These are phyloP conservation scores for Xylota segnis DNA, from an alignment of 2,888 invertebrate species.

Conservation along the genomic window DNA sequence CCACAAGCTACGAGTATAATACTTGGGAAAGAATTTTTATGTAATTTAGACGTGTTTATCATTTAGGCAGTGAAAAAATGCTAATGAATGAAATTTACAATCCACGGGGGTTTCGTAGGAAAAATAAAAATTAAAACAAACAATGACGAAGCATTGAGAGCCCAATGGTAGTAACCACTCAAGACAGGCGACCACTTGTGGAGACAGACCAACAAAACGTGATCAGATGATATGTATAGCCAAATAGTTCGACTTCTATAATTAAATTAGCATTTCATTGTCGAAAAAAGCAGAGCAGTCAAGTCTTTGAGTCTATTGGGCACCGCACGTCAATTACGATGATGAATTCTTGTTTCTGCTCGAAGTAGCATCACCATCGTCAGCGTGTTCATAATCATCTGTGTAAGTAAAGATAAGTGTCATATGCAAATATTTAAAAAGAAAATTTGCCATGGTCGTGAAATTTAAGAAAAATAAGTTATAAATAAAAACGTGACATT, in stretches of 20 bases:
- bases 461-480: constrained; percentile 7
- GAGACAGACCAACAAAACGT: background rate
- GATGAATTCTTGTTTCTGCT: background rate
- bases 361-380: background rate
- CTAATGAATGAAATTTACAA: constrained; percentile 2
- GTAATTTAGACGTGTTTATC: background rate
- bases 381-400: background rate
- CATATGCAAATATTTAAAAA: constrained; percentile 23
- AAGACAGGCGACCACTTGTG: background rate
- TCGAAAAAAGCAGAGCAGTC: background rate
- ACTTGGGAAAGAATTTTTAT: background rate
- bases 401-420: background rate
- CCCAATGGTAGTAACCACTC: background rate
- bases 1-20: background rate
- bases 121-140: background rate
- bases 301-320: background rate
- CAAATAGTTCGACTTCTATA: constrained; percentile 4
- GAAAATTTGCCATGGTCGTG: background rate
- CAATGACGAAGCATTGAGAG: background rate
- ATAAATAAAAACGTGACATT: constrained; percentile 5
- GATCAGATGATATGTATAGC: constrained; percentile 7
- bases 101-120: background rate
- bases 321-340: background rate
- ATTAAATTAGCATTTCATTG: constrained; percentile 13
- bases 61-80: background rate